Percentiles rank a stretch among this genome's conserved stretches.
These are phyloP conservation scores for Aphelocoma californica DNA, from an alignment of 2,797 vertebrate genomes.

Conservation along the genomic window DNA sequence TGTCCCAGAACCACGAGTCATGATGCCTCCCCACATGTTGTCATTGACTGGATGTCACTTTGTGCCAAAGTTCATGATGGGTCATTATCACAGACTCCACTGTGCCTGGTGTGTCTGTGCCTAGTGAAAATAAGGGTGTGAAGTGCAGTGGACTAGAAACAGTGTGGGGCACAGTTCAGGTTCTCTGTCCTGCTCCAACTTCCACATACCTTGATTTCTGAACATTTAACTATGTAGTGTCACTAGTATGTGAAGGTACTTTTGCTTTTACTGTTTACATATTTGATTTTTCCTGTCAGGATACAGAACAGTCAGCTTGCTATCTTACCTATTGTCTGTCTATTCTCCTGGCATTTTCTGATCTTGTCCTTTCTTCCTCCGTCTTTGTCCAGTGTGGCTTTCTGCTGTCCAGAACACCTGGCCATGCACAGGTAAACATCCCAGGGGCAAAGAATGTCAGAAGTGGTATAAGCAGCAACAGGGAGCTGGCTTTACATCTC, in stretches of 20 bases:
- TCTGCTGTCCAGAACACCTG: conserved; percentile 57
- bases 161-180: neutral
- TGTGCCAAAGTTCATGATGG: neutral
- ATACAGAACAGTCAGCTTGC: neutral
- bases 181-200: neutral
- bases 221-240: neutral
- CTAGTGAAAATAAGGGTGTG: neutral
- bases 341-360: neutral
- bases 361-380: conserved; percentile 47
- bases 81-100: neutral
- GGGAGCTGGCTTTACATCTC: neutral
- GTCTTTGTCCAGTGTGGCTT: conserved; percentile 48
- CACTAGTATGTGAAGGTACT: neutral
- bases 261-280: neutral
- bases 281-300: neutral
- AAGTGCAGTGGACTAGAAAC: neutral
- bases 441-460: neutral
- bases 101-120: neutral
- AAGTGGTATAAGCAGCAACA: neutral
- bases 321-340: neutral
- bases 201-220: neutral
- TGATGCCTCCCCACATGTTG: neutral
- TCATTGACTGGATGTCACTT: neutral
- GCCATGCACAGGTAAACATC: conserved; percentile 57
- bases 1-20: accelerated